These are phyloP conservation scores for Phaethon lepturus DNA, from an alignment of 2,113 vertebrate genomes.

Conservation along the genomic window DNA sequence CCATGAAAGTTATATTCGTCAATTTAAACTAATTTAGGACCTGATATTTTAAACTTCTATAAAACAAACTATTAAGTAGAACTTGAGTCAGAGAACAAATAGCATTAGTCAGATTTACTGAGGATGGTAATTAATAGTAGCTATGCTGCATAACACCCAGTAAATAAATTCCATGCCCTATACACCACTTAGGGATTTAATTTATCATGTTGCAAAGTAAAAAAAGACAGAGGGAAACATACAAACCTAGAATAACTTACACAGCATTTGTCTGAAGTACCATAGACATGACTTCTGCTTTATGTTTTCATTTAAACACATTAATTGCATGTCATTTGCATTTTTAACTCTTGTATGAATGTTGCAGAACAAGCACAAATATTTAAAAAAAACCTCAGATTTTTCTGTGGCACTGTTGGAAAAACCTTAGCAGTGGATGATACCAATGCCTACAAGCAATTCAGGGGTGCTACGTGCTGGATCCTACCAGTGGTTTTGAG, in stretches of 20 bases:
- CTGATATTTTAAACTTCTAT: background rate
- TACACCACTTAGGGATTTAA: background rate
- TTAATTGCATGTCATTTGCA: background rate
- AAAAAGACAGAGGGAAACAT: background rate
- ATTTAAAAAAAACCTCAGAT: background rate
- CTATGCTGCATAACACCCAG: background rate
- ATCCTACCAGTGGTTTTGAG: background rate
- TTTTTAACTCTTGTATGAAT: background rate
- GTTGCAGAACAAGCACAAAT: background rate
- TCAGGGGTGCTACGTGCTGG: background rate
- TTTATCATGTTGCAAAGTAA: slow-evolving; percentile 12
- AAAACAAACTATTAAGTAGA: background rate
- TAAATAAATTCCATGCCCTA: slow-evolving; percentile 29
- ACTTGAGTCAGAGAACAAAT: background rate
- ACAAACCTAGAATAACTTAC: background rate
- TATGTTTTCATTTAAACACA: background rate
- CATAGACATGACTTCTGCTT: background rate
- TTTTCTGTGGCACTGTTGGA: background rate
- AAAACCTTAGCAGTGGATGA: background rate
- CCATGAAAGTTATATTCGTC: background rate
- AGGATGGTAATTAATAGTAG: slow-evolving; percentile 40
- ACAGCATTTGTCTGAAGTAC: background rate
- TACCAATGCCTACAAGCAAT: background rate
- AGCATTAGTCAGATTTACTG: slow-evolving; percentile 37
- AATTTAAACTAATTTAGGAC: background rate